Evolutionary conservation across 1,140 invertebrate species (phyloP), one percentile per base, ranked within the genome.

Genomic region (Phymastichus coffea): DNA sequence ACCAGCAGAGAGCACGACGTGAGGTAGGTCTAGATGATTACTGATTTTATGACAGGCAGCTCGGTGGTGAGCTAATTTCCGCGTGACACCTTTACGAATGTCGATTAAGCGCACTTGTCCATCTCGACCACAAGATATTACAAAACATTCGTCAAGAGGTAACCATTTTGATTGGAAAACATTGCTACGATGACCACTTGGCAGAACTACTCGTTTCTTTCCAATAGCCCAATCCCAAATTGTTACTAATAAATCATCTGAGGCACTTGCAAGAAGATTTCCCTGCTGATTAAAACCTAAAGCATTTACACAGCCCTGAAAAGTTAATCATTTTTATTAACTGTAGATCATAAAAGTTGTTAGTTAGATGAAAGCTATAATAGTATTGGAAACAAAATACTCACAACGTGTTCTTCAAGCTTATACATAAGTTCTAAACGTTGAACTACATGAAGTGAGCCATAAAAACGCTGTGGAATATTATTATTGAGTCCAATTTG

Each of bases 141-240:
- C 88, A 69, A 92, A 90, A 53, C 87, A 80, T 78, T 95, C 92
- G 37, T 87, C 86, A 70, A 83, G 76, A 17, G 86, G 86, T 63
- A 90, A 77, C 79, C 88, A 90, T 71, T 88, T 88, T 1, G 83
- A 82, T 86, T 89, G 67, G 79, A 96, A 97, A 17, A 97, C 88
- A 77, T 98, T 97, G 28, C 86, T 85, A 43, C 82, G 83, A 75
- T 98, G 94, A 2, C 91, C 91, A 43, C 87, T 92, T 57, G 87
- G 83, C 66, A 90, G 90, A 19, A 79, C 79, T 47, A 89, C 75
- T 8, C 86, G 66, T 3, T 81, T 78, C 65, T 85, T 87, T 57
- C 87, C 88, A 6, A 80, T 71, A 12, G 90, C 85, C 94, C 94
- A 97, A 73, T 97, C 89, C 95, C 95, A 98, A 19, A 98, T 77